Evolutionary conservation across 2,113 vertebrate genomes (phyloP).

Genomic region (Nerophis ophidion): DNA sequence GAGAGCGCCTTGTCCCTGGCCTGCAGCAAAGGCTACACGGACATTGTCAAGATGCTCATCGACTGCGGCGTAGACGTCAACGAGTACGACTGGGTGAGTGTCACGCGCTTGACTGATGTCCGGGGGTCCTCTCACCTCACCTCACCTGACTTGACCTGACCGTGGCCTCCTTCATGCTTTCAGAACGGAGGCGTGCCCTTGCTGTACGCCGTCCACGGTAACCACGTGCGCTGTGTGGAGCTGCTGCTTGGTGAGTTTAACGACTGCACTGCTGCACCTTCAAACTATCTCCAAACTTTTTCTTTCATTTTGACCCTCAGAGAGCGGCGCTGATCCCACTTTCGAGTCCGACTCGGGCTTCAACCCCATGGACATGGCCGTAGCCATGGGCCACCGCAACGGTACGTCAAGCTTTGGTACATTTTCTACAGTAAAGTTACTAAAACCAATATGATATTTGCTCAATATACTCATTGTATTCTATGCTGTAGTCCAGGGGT

Average conservation of each 20-base stretch:
- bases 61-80: constrained; percentile 97
- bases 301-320: constrained; percentile 50
- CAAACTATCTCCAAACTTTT: background rate
- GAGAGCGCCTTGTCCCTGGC: constrained; percentile 93
- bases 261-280: background rate
- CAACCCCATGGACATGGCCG: constrained; percentile 97
- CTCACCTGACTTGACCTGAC: background rate
- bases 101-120: background rate
- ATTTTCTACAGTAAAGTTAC: no score
- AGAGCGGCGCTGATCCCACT: constrained; percentile 92
- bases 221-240: constrained; percentile 95
- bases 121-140: background rate
- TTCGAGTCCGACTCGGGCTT: constrained; percentile 95
- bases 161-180: constrained; percentile 23
- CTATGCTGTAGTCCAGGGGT: no score
- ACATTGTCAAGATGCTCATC: constrained; percentile 96
- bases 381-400: constrained; percentile 90
- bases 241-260: constrained; percentile 86
- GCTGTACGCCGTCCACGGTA: constrained; percentile 95
- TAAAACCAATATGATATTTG: no score
- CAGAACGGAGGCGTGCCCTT: constrained; percentile 96
- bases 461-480: no score
- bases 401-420: constrained; percentile 67
- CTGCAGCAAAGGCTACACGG: constrained; percentile 96
- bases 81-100: constrained; percentile 94